Conservation (phyloP, 2,797 vertebrate genomes). For the Sebastes steindachneri region DNA sequence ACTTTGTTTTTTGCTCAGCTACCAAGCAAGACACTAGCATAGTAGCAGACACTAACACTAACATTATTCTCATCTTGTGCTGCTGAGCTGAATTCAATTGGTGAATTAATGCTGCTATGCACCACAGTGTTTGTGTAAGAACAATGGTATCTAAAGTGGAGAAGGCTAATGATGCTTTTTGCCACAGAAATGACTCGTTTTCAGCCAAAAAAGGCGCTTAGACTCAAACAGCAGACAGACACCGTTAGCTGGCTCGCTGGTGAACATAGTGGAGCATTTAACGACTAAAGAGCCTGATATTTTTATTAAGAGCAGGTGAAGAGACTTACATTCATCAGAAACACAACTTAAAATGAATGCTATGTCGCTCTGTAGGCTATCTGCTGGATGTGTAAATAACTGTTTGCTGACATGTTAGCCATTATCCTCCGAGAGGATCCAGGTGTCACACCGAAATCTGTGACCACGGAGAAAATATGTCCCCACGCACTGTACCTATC, state of each 20-base stretch:
- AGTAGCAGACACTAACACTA: background rate
- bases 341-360: no score
- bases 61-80: background rate
- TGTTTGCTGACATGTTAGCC: no score
- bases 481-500: no score
- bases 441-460: no score
- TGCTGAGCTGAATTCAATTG: background rate
- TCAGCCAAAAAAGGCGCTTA: no score
- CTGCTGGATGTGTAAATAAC: no score
- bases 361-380: no score
- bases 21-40: background rate
- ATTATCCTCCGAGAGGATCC: no score
- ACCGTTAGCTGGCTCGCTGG: background rate
- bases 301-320: background rate
- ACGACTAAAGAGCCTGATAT: background rate
- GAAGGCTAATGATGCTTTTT: background rate
- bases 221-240: background rate
- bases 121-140: background rate
- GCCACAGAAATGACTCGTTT: accelerated
- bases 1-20: background rate
- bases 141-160: background rate
- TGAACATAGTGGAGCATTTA: background rate
- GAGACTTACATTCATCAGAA: background rate
- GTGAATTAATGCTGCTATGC: background rate
- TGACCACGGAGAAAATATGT: no score